A percentile compares a stretch with the other conserved stretches of the same genome.
Evolutionary conservation across 2,113 vertebrate genomes (phyloP).

Genomic region (Stictonetta naevosa): DNA sequence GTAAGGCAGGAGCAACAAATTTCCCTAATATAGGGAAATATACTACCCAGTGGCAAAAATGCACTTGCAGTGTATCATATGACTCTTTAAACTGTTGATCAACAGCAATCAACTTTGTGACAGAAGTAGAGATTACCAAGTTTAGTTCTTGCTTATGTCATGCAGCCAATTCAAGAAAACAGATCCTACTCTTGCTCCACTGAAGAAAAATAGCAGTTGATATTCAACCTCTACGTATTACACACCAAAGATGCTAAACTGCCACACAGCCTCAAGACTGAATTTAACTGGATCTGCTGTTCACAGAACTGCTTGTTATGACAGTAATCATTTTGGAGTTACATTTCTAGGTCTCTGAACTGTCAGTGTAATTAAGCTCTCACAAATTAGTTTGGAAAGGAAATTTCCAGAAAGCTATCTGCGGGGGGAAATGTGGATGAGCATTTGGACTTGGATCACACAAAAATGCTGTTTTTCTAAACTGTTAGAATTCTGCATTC

Average conservation of each 20-base stretch:
- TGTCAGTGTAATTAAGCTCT: slow-evolving; percentile 27
- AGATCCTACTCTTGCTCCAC: neutral
- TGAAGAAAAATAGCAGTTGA: neutral
- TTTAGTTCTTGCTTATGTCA: neutral
- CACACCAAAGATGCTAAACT: neutral
- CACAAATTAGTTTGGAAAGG: neutral
- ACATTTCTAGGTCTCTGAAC: neutral
- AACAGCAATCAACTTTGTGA: neutral
- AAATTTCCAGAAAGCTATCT: slow-evolving; percentile 5
- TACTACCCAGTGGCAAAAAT: neutral
- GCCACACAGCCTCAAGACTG: neutral
- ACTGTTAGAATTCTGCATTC: neutral
- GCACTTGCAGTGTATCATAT: neutral
- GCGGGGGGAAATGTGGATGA: neutral
- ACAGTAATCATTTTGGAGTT: neutral
- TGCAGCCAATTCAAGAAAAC: neutral
- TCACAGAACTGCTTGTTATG: neutral
- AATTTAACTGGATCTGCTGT: neutral
- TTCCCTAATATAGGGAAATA: neutral
- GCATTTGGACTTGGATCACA: neutral
- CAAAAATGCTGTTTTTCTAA: neutral
- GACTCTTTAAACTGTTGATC: neutral
- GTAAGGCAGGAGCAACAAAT: neutral
- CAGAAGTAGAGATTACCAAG: neutral
- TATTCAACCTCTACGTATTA: neutral